Evolutionary conservation across 92 coral and sea anemone genomes (phyloP).

Genomic region (Palythoa grandiflora): DNA sequence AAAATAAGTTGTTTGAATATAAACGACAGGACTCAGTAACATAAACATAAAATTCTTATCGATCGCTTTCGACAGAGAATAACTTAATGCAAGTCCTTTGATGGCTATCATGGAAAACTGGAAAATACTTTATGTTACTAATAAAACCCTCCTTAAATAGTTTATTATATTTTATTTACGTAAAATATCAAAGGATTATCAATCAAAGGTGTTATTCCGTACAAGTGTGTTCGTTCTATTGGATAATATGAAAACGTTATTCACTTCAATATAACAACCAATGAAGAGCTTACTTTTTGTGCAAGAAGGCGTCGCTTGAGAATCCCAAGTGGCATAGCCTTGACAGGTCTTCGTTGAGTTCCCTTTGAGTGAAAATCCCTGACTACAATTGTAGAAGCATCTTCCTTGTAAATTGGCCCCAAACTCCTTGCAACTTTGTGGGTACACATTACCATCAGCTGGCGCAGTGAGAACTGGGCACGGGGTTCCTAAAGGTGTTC

Average conservation of each 20-base stretch:
- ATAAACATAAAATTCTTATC: too few species aligned
- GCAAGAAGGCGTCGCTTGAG: conserved; percentile 67
- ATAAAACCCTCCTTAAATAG: too few species aligned
- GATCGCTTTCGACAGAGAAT: too few species aligned
- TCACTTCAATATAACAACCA: not conserved
- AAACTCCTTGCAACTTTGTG: conserved; percentile 60
- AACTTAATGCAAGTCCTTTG: too few species aligned
- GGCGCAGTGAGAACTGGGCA: conserved; percentile 80
- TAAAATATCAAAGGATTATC: too few species aligned
- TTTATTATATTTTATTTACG: too few species aligned
- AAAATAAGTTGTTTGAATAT: not conserved
- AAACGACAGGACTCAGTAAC: too few species aligned
- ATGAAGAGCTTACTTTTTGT: conserved; percentile 41
- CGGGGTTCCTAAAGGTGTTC: conserved; percentile 54
- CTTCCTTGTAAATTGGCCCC: conserved; percentile 67
- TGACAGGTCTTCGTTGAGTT: conserved; percentile 65
- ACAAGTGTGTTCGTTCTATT: not conserved
- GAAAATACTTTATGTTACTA: too few species aligned
- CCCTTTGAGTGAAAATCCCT: conserved; percentile 70
- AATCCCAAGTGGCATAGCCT: conserved; percentile 74
- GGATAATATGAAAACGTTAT: not conserved
- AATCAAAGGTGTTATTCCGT: not conserved
- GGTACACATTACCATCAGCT: conserved; percentile 72
- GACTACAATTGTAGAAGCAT: conserved; percentile 72
- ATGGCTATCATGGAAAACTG: too few species aligned